These are phyloP conservation scores for Ctenopoma kingsleyae DNA, from an alignment of 2,797 vertebrate genomes.

Conservation along the genomic window DNA sequence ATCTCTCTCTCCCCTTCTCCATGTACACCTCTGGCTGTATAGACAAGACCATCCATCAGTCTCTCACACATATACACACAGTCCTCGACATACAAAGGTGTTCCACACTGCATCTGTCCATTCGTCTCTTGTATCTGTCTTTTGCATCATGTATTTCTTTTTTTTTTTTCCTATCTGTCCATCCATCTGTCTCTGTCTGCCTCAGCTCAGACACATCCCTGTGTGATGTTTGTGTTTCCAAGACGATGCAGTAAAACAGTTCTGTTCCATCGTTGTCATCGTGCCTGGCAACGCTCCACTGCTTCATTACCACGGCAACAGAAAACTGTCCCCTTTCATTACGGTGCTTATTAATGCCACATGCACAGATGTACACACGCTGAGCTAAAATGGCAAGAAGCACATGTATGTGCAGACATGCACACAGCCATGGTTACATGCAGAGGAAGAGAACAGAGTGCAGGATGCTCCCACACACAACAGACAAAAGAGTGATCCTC, in stretches of 20 bases:
- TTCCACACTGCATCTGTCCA: slow-evolving; percentile 49
- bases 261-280: slow-evolving; percentile 29
- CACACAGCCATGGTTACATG: slow-evolving; percentile 1
- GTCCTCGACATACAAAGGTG: slow-evolving; percentile 53
- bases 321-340: slow-evolving; percentile 72
- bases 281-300: slow-evolving; percentile 56
- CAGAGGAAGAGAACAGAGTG: slow-evolving; percentile 5
- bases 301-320: slow-evolving; percentile 74
- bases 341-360: slow-evolving; percentile 56
- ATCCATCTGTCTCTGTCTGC: slow-evolving; percentile 41
- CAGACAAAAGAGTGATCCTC: slow-evolving; percentile 14
- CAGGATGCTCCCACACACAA: slow-evolving; percentile 6
- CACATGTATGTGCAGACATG: slow-evolving; percentile 21
- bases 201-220: slow-evolving; percentile 25
- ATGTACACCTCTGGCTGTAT: slow-evolving; percentile 65
- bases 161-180: background rate
- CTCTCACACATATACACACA: slow-evolving; percentile 35
- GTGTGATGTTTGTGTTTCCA: slow-evolving; percentile 49
- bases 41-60: slow-evolving; percentile 66
- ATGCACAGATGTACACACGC: background rate
- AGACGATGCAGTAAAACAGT: slow-evolving; percentile 46
- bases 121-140: slow-evolving; percentile 43
- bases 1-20: slow-evolving; percentile 31
- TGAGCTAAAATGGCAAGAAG: slow-evolving; percentile 6
- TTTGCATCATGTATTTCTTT: slow-evolving; percentile 30